A percentile compares a stretch with the other conserved stretches of the same genome.
Evolutionary conservation across 2,888 invertebrate species (phyloP).

Genomic region (Atethmia centrago): DNA sequence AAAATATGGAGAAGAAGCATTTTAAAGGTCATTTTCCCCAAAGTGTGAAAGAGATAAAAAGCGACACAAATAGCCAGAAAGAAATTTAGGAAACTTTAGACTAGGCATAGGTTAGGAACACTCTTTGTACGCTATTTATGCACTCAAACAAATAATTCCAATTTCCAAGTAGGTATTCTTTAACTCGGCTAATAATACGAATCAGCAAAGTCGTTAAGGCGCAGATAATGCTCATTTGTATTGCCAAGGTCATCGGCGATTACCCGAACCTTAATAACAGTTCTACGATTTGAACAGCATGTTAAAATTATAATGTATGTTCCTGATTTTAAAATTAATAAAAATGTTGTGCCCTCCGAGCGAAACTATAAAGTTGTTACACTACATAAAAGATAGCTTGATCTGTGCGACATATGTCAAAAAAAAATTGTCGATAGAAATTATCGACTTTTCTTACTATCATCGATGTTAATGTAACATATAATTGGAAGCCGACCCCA

Average conservation of each 20-base stretch:
- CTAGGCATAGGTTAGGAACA: too few relatives aligned
- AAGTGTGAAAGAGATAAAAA: background rate
- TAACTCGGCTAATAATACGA: background rate
- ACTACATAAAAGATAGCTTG: too few relatives aligned
- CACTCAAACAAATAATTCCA: background rate
- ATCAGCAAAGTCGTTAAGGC: background rate
- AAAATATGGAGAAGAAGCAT: constrained; percentile 11
- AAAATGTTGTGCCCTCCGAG: background rate
- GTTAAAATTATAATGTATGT: background rate
- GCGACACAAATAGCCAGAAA: background rate
- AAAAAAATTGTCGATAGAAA: too few relatives aligned
- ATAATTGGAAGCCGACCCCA: too few relatives aligned
- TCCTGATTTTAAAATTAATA: background rate
- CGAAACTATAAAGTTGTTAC: background rate
- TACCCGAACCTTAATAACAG: too few relatives aligned
- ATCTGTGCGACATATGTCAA: too few relatives aligned
- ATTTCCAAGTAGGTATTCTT: background rate
- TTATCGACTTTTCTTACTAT: too few relatives aligned
- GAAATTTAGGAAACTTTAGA: background rate
- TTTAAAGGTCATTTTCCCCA: constrained; percentile 6
- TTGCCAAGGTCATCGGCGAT: too few relatives aligned
- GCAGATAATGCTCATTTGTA: too few relatives aligned
- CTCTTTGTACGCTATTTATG: background rate
- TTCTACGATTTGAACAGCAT: background rate
- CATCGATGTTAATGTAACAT: too few relatives aligned